Percentiles rank a stretch among this genome's conserved stretches.
phyloP scores from a whole-genome alignment of 2,113 vertebrate species.

The Brachyistius frenatus region DNA sequence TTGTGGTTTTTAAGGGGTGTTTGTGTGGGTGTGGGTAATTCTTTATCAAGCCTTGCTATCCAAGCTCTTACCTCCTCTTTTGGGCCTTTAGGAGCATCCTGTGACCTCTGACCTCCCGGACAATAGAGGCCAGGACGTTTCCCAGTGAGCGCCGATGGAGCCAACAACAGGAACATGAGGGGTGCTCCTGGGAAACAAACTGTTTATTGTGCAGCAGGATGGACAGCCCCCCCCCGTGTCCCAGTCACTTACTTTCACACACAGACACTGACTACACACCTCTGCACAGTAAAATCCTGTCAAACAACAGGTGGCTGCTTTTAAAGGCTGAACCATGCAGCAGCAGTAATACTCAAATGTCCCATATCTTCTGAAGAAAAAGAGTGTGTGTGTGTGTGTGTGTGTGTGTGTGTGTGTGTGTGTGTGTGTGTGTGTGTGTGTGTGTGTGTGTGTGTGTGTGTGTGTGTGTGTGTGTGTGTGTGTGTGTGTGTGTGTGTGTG shows the following conservation, averaged over 20 bases:
- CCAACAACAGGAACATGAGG: constrained; percentile 88
- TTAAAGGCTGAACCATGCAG: constrained; percentile 10
- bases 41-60: constrained; percentile 82
- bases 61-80: constrained; percentile 86
- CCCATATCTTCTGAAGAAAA: constrained; percentile 13
- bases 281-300: constrained; percentile 48
- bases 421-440: constrained; percentile 4
- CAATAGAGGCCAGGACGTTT: constrained; percentile 87
- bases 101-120: constrained; percentile 84
- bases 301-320: constrained; percentile 64
- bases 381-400: neutral
- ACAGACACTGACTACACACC: constrained; percentile 58
- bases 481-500: neutral
- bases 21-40: constrained; percentile 40
- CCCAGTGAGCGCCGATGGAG: constrained; percentile 86
- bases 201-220: constrained; percentile 88
- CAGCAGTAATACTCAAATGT: constrained; percentile 22
- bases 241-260: constrained; percentile 71
- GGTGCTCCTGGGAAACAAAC: constrained; percentile 89
- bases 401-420: constrained; percentile 8
- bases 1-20: constrained; percentile 70
- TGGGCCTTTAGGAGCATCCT: constrained; percentile 86
- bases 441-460: neutral
- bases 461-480: neutral
- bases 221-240: constrained; percentile 75